These are phyloP conservation scores for Sinelater perroti DNA, from an alignment of 2,888 invertebrate genomes.

Conservation along the genomic window DNA sequence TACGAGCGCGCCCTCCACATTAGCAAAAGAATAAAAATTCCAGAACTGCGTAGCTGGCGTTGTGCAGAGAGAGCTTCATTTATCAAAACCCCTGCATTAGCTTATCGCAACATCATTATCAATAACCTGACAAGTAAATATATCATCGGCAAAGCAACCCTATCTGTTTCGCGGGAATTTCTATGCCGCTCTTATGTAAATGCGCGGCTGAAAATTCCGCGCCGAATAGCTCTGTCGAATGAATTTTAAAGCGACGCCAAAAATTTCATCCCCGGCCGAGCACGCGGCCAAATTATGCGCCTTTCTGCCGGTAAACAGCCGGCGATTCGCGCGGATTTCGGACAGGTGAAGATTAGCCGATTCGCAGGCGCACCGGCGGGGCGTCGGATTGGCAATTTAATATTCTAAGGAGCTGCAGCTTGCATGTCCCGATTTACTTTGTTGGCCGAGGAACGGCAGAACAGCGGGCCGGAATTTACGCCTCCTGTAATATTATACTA, in stretches of 20 bases:
- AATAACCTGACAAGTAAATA: conserved; percentile 19
- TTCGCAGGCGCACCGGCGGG: background rate
- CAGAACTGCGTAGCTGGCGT: conserved; percentile 14
- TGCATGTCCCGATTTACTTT: conserved; percentile 26
- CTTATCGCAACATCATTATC: conserved; percentile 21
- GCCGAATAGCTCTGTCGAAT: conserved; percentile 1
- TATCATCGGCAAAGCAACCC: conserved; percentile 5
- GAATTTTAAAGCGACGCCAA: background rate
- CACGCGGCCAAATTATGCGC: conserved; percentile 11
- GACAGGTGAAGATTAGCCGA: conserved; percentile 1
- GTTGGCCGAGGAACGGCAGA: conserved; percentile 16
- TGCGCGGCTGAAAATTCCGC: background rate
- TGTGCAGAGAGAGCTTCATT: conserved; percentile 19
- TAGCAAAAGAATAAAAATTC: conserved; percentile 11
- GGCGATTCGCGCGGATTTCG: too few species aligned
- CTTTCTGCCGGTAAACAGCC: too few species aligned
- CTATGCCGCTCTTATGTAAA: background rate
- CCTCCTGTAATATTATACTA: conserved; percentile 37
- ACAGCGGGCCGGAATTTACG: conserved; percentile 34
- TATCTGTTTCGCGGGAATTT: conserved; percentile 8
- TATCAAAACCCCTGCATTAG: conserved; percentile 23
- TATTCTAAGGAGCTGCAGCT: conserved; percentile 12
- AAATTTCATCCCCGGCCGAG: background rate
- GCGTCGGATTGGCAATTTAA: conserved; percentile 13
- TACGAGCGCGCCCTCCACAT: too few species aligned